phyloP scores from a whole-genome alignment of 2,113 vertebrate species.

The Gymnogyps californianus region DNA sequence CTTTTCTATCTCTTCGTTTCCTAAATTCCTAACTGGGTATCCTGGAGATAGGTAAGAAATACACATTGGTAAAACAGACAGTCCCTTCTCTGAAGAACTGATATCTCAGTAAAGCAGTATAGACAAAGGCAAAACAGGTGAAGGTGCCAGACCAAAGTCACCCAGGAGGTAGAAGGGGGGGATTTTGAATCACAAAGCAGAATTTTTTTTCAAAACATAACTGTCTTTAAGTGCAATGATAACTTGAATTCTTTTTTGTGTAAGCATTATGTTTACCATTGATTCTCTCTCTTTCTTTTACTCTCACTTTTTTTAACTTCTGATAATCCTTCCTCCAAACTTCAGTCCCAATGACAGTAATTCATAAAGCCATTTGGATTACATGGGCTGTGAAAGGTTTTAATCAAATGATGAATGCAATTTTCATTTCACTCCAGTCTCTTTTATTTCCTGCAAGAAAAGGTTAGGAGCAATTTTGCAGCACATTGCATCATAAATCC shows the following conservation, averaged over 20 bases:
- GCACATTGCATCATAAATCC: not conserved
- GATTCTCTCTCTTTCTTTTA: not conserved
- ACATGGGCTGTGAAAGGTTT: not conserved
- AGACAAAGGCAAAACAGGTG: not conserved
- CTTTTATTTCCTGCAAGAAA: not conserved
- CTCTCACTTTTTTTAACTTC: not conserved
- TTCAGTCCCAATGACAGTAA: not conserved
- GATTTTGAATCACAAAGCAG: not conserved
- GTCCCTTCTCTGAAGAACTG: not conserved
- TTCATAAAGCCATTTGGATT: not conserved
- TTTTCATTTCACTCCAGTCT: not conserved
- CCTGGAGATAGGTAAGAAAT: not conserved
- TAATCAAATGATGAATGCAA: not conserved
- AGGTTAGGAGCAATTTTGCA: constrained; percentile 1
- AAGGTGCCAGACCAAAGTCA: not conserved
- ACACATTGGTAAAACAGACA: not conserved
- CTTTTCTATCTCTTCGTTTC: not conserved
- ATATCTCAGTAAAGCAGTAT: not conserved
- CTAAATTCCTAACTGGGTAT: not conserved
- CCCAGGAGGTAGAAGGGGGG: not conserved
- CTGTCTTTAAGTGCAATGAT: not conserved
- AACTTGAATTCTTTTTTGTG: not conserved
- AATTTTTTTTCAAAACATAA: not conserved
- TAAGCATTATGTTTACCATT: not conserved
- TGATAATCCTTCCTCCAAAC: not conserved